Evolutionary conservation across 2,113 vertebrate species (phyloP), one percentile per base, ranked within the genome.

Genomic region (Platysteira castanea): DNA sequence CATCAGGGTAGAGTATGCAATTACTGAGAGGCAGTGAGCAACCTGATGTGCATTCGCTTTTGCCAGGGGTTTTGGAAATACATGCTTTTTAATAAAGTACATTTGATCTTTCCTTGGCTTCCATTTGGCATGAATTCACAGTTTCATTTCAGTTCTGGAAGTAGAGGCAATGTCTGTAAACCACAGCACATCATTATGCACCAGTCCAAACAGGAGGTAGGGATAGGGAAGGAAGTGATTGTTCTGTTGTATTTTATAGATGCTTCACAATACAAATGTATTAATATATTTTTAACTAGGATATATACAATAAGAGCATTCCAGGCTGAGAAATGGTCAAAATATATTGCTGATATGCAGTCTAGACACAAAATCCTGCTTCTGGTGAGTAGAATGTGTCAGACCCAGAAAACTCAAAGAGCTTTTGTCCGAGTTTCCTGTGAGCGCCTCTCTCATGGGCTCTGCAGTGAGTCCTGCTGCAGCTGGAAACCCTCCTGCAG

Each of bases 61-160:
- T 80, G 39, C 46, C 19, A 52, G 37, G 24, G 50, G 22, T 85
- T 89, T 73, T 47, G 50, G 63, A 90, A 88, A 44, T 39, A 23
- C 0, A 1, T 65, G 30, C 61, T 91, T 94, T 89, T 80, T 69
- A 76, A 86, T 93, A 22, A 91, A 92, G 67, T 39, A 24, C 16
- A 7, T 74, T 80, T 95, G 57, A 83, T 60, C 70, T 85, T 92
- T 73, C 53, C 47, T 87, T 92, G 63, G 26, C 83, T 86, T 93
- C 79, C 35, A 50, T 84, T 85, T 95, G 78, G 59, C 84, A 70
- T 79, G 86, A 80, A 77, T 77, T 90, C 35, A 69, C 53, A 41
- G 22, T 67, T 59, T 95, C 42, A 52, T 93, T 96, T 88, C 46
- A 71, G 84, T 85, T 92, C 84, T 93, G 91, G 74, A 96, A 41